Evolutionary conservation across 2,888 invertebrate species (phyloP), one percentile per base, ranked within the genome.

Genomic region (Caenorhabditis uteleia): DNA sequence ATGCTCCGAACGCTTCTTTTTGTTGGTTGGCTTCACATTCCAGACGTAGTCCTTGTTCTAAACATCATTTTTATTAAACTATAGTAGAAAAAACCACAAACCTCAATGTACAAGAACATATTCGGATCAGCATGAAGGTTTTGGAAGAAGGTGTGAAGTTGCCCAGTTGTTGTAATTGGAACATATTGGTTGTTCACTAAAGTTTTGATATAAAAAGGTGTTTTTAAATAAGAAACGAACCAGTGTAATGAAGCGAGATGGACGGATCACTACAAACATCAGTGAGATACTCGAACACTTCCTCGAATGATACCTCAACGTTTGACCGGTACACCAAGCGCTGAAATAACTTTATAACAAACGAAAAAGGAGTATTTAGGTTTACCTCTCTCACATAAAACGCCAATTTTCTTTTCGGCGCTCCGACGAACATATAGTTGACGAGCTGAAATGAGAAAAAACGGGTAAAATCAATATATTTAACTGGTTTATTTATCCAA

Each of bases 81-180:
- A 43, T 14, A 31, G 1, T 34, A 7, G 20, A 45, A 38, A 1
- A 27, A 6, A 23, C 5, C 8, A 3, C 42, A 34, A 23, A 58
- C 64, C 58, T 65, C 64, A 2, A 65, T 50, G 26, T 65, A 65
- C 25, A 65, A 26, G 20, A 55, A 43, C 25, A 47, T 50, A 3
- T 40, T 25, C 4, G 58, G 50, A 38, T 65, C 55, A 23, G 45
- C 46, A 25, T 58, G 48, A 8, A 65, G 36, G 21, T 48, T 44
- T n/a, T 46, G 46, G 10, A 65, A 25, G 31, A 65, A 65, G 0
- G 64, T 65, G 38, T 58, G 58, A 4, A 65, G 43, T 34, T 65
- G 64, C 1, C 64, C 64, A n/a, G 64, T 65, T 16, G 64, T 65
- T 3, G 54, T 58, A 27, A 65, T 55, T 14, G 54, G 43, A 2